Percentiles rank a stretch among this genome's conserved stretches.
These are phyloP conservation scores for Melanotaenia pygmaea DNA, from an alignment of 2,797 vertebrate genomes.

Conservation along the genomic window DNA sequence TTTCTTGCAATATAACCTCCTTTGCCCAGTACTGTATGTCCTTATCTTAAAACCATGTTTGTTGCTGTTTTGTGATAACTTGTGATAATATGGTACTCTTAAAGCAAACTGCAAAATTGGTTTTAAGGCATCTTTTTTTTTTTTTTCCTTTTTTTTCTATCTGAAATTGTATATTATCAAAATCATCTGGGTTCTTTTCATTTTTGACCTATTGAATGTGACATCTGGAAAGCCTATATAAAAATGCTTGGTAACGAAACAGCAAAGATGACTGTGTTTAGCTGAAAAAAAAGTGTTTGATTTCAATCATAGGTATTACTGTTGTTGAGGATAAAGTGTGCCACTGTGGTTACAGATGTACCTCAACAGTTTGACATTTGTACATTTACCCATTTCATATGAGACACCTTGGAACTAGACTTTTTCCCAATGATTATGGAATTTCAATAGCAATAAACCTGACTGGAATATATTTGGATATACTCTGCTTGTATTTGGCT, in stretches of 20 bases:
- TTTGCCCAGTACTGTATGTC: not conserved
- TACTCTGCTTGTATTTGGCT: constrained; percentile 10
- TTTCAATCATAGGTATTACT: not conserved
- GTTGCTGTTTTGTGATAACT: not conserved
- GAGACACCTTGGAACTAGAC: constrained; percentile 24
- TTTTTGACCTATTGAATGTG: not conserved
- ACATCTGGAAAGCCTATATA: too few relatives aligned
- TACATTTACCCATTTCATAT: constrained; percentile 1
- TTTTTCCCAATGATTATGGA: constrained; percentile 17
- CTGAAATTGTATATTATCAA: not conserved
- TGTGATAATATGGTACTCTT: not conserved
- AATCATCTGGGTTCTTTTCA: not conserved
- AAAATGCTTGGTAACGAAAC: not conserved
- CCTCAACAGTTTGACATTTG: not conserved
- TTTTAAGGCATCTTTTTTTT: not conserved
- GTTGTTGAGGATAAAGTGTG: not conserved
- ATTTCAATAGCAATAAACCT: constrained; percentile 17
- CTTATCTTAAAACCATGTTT: not conserved
- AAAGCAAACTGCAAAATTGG: not conserved
- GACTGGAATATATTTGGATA: constrained; percentile 31
- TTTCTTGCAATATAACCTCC: not conserved
- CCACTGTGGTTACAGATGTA: not conserved
- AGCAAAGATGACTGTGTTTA: not conserved
- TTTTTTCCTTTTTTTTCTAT: too few relatives aligned
- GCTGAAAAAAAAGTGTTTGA: not conserved